phyloP scores from a whole-genome alignment of 2,113 vertebrate species.

The Bubo scandiacus region DNA sequence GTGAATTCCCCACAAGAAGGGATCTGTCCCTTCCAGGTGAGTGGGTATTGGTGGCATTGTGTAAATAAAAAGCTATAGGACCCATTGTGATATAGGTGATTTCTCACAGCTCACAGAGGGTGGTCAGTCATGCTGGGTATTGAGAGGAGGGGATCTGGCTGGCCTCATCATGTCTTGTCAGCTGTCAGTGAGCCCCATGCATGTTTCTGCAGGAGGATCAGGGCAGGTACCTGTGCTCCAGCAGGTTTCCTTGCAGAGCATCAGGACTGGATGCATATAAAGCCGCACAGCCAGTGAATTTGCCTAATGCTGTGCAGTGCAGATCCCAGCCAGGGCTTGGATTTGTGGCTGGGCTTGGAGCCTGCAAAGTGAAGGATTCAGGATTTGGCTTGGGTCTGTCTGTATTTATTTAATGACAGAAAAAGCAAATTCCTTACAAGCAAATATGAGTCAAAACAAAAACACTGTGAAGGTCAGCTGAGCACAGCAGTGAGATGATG shows the following conservation, averaged over 20 bases:
- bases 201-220: neutral
- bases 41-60: neutral
- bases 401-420: conserved; percentile 37
- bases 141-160: neutral
- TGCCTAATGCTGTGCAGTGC: neutral
- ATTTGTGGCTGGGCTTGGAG: conserved; percentile 25
- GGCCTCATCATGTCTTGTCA: neutral
- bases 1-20: neutral
- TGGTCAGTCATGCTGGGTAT: neutral
- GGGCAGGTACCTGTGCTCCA: neutral
- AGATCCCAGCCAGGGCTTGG: neutral
- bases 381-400: neutral
- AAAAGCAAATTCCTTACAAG: conserved; percentile 47
- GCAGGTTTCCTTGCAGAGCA: neutral
- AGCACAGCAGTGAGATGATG: conserved; percentile 26
- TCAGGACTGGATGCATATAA: neutral
- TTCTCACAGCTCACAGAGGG: neutral
- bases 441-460: conserved; percentile 64
- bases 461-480: conserved; percentile 46
- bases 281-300: neutral
- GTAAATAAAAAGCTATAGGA: neutral
- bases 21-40: neutral
- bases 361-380: neutral
- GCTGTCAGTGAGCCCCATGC: neutral
- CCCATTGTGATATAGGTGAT: neutral